Evolutionary conservation across 2,113 vertebrate genomes (phyloP).

Genomic region (Seriola quinqueradiata): DNA sequence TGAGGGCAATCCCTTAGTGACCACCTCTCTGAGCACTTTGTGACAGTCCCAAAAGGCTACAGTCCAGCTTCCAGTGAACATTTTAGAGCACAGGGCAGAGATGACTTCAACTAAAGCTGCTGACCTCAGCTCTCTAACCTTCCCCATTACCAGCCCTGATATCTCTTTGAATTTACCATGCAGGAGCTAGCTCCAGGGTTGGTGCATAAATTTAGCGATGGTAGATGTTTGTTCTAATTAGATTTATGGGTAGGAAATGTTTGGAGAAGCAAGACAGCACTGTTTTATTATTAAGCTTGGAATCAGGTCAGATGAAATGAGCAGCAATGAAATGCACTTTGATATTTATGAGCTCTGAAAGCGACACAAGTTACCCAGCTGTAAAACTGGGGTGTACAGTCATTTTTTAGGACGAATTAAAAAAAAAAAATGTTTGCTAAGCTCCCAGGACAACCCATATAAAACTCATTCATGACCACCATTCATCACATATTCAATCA

Average conservation of each 20-base stretch:
- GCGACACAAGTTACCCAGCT: slow-evolving; percentile 53
- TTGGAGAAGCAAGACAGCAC: slow-evolving; percentile 68
- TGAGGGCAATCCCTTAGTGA: slow-evolving; percentile 52
- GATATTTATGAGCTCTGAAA: slow-evolving; percentile 70
- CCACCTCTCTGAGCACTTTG: slow-evolving; percentile 64
- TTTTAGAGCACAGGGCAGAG: slow-evolving; percentile 49
- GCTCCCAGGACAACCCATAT: slow-evolving; percentile 11
- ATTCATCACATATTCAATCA: slow-evolving; percentile 4
- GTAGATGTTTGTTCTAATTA: slow-evolving; percentile 79
- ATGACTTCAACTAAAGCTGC: slow-evolving; percentile 70
- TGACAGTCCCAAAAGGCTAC: slow-evolving; percentile 62
- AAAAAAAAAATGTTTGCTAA: slow-evolving; percentile 25
- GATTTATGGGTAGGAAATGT: slow-evolving; percentile 77
- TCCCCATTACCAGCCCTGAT: slow-evolving; percentile 73
- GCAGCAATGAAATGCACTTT: slow-evolving; percentile 66
- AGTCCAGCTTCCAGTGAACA: slow-evolving; percentile 62
- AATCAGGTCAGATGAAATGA: slow-evolving; percentile 77
- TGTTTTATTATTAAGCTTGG: slow-evolving; percentile 73
- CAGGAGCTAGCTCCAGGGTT: slow-evolving; percentile 64
- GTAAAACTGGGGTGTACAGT: slow-evolving; percentile 24
- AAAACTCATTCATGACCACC: not conserved
- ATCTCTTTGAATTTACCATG: slow-evolving; percentile 72
- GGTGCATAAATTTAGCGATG: slow-evolving; percentile 73
- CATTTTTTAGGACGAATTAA: slow-evolving; percentile 27
- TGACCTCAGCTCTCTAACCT: slow-evolving; percentile 80